These are phyloP conservation scores for Pachydiplax longipennis DNA, from an alignment of 2,888 invertebrate species.

Conservation along the genomic window DNA sequence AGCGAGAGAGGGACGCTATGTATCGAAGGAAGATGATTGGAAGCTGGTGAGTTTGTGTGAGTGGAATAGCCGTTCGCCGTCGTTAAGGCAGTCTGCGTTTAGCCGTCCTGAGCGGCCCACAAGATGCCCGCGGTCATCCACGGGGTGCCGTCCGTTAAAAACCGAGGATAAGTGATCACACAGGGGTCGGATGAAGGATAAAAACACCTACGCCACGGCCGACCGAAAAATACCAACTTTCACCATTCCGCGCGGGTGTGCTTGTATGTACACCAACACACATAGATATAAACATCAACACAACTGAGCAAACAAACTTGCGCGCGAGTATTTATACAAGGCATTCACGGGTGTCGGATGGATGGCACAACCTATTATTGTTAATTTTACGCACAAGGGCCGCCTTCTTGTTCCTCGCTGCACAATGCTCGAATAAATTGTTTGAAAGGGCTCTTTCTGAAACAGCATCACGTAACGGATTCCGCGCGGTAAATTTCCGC, in stretches of 20 bases:
- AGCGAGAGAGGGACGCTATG: conserved; percentile 18
- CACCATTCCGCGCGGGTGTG: too few species aligned
- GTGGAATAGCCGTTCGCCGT: conserved; percentile 34
- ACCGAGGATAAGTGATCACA: not conserved
- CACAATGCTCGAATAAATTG: conserved; percentile 23
- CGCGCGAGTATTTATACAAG: not conserved
- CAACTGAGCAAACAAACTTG: not conserved
- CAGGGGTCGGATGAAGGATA: not conserved
- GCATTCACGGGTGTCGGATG: not conserved
- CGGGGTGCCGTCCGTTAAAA: conserved; percentile 3
- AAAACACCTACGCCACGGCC: not conserved
- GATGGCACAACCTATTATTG: not conserved
- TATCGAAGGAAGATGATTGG: conserved; percentile 43
- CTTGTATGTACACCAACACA: not conserved
- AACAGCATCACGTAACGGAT: conserved; percentile 26
- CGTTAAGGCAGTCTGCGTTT: conserved; percentile 39
- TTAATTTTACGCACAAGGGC: not conserved
- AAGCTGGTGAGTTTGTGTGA: conserved; percentile 17
- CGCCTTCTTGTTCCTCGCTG: not conserved
- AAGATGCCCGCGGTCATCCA: conserved; percentile 41
- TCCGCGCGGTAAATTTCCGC: not conserved
- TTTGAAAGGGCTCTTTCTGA: not conserved
- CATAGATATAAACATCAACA: not conserved
- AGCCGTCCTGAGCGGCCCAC: conserved; percentile 19
- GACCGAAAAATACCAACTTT: not conserved